Evolutionary conservation across 1,140 invertebrate species (phyloP), one percentile per base, ranked within the genome.

Genomic region (Formica exsecta): DNA sequence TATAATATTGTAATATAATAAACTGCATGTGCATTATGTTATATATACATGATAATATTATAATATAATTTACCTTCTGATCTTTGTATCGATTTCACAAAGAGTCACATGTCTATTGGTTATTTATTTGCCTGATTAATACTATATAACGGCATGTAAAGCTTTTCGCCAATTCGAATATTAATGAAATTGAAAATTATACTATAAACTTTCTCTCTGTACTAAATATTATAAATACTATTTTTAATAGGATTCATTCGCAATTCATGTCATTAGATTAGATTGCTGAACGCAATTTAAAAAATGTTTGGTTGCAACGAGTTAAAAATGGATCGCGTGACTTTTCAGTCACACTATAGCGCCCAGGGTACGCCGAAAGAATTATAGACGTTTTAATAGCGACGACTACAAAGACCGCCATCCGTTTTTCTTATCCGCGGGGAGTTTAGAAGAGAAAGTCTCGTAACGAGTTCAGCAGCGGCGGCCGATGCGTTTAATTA

Each of bases 401-500:
- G 62, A 74, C 68, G 68, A 73, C 66, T 61, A 73, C 54, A 83
- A 73, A 83, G 68, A 59, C 79, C 38, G 22, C 68, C 68, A 48
- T 83, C 68, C 79, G 68, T 83, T 83, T 83, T 83, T 83, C 79
- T 83, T 83, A 83, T 83, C 79, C 68, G 38, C 68, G 19, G 66
- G 36, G 77, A 81, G 66, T 71, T 73, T 59, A 44, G 25, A 54
- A 44, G 51, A 44, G 51, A 73, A 73, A 73, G 79, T 74, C 79
- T 74, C 79, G 68, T 74, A 83, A 83, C 79, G 79, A 83, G 79
- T 81, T 71, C 66, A 66, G 19, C 22, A 36, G 29, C n/a, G n/a
- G 38, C 68, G 68, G 54, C 59, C 79, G 68, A 74, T 74, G 81
- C 59, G 81, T 85, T 77, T 85, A 85, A 85, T 85, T 85, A 85